Evolutionary conservation across 2,797 vertebrate species (phyloP).

Genomic region (Tadarida brasiliensis): DNA sequence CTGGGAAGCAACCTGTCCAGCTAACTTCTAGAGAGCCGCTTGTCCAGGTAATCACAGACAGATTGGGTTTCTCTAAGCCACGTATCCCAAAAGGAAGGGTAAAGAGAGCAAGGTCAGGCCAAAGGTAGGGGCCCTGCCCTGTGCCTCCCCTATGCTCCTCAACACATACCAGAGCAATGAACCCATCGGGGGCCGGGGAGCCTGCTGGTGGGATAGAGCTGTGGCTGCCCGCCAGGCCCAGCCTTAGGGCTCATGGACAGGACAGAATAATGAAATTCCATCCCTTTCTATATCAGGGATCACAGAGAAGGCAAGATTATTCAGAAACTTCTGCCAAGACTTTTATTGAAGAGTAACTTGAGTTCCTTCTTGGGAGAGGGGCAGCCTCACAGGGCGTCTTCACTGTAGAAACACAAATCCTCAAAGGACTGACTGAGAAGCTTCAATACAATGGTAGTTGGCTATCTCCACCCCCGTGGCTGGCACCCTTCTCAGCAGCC

Average conservation of each 20-base stretch:
- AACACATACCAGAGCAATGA: not conserved
- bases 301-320: constrained; percentile 28
- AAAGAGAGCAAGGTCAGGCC: not conserved
- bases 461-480: not conserved
- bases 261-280: constrained; percentile 36
- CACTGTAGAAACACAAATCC: not conserved
- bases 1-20: not conserved
- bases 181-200: not conserved
- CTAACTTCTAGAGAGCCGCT: not conserved
- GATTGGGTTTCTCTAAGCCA: not conserved
- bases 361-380: constrained; percentile 34
- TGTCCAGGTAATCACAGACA: not conserved
- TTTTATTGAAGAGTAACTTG: not conserved
- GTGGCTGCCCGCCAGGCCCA: not conserved
- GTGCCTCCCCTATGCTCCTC: not conserved
- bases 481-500: not conserved
- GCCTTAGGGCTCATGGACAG: not conserved
- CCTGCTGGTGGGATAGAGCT: not conserved
- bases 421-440: not conserved
- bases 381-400: not conserved
- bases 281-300: not conserved
- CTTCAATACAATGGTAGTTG: not conserved
- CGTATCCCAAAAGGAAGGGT: not conserved
- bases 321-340: constrained; percentile 37
- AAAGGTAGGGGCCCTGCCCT: not conserved